Base-by-base conservation (phyloP, 2,888 invertebrate species). In the Eupsilia transversa region DNA sequence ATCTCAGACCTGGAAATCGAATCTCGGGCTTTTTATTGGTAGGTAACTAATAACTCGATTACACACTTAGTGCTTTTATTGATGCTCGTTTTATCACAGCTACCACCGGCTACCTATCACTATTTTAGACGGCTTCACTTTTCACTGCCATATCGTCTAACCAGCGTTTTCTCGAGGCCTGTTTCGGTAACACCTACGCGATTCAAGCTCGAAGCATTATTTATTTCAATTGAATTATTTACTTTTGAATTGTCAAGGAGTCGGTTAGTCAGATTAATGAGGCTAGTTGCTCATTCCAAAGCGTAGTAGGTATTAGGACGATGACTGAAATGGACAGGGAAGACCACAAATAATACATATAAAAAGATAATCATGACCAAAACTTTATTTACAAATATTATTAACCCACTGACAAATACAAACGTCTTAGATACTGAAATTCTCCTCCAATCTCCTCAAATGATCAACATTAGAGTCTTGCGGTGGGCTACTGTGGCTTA, bases 381-480 rank as follows among this genome's bases (percentile, higher is more conserved):
- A 74, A 65, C 79, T 79, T 79, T 79, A 79, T 79, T 79, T 74
- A 78, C 63, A 57, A 56, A 43, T 41, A 23, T 6, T 77, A 23
- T 59, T 33, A 20, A 38, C 43, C 27, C 65, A 72, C 6, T 65
- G 46, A 54, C 30, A 56, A 63, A 43, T 59, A 43, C n/a, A 43
- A 66, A 72, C 33, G 17, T 57, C 43, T 88, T 93, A 96, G 90
- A 96, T 96, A 92, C 96, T 96, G 89, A 96, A 96, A 89, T 96
- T 96, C 86, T 96, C 96, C 85, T 96, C 96, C 82, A 96, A 89
- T 87, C 96, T 93, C 87, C 96, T 93, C 88, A 96, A 92, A 91
- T 96, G 96, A 88, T 96, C 96, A 12, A 96, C 91, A 83, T 91
- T 95, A 0, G 93, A 86, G 35, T 96, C 96, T 80, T 93, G 95